phyloP scores from a whole-genome alignment of 2,888 invertebrate genomes.

The Orthonevra nobilis region DNA sequence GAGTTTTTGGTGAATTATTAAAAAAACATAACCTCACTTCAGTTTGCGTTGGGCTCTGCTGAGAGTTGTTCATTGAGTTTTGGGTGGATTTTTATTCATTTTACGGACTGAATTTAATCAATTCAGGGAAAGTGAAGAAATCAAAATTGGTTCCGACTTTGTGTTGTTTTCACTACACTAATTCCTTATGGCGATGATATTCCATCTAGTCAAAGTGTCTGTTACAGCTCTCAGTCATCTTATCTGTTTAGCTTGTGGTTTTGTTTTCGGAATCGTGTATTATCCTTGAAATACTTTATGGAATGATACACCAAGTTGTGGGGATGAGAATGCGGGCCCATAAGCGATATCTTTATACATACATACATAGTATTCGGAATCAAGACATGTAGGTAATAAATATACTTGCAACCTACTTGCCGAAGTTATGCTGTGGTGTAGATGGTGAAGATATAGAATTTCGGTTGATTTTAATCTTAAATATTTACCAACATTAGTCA shows the following conservation, averaged over 20 bases:
- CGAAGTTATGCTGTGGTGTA: background rate
- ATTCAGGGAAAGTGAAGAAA: background rate
- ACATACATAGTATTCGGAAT: background rate
- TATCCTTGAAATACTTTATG: background rate
- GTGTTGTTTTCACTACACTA: too few relatives aligned
- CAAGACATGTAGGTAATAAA: slow-evolving; percentile 8
- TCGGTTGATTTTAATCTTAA: slow-evolving; percentile 25
- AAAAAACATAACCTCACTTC: background rate
- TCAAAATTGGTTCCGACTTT: too few relatives aligned
- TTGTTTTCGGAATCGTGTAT: background rate
- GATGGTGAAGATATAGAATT: slow-evolving; percentile 5
- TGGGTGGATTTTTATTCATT: background rate
- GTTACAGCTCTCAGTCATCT: too few relatives aligned
- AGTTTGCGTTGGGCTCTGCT: slow-evolving; percentile 3
- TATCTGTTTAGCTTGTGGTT: too few relatives aligned
- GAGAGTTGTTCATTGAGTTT: slow-evolving; percentile 18
- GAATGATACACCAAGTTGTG: too few relatives aligned
- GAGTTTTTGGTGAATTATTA: slow-evolving; percentile 11
- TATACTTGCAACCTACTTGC: slow-evolving; percentile 5
- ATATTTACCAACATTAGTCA: slow-evolving; percentile 3
- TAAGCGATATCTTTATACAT: slow-evolving; percentile 5
- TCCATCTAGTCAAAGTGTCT: too few relatives aligned
- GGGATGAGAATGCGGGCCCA: too few relatives aligned
- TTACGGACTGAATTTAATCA: background rate
- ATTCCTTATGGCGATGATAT: too few relatives aligned